Base-by-base conservation (phyloP, 2,113 vertebrate species). In the Hymenochirus boettgeri region DNA sequence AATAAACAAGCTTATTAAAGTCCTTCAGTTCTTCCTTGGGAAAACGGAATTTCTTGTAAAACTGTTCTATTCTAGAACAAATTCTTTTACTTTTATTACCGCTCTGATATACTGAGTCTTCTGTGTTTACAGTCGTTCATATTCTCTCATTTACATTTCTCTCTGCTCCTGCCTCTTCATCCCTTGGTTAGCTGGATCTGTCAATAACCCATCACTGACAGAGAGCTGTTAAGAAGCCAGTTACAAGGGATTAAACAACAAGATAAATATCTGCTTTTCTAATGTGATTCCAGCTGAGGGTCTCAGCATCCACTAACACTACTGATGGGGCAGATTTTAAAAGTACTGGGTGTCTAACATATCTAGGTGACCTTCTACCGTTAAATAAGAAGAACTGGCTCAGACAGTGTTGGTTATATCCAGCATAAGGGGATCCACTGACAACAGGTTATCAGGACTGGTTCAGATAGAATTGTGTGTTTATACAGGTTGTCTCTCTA, bases 151-250 rank as follows among this genome's bases (percentile, higher is more conserved):
- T 1, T 25, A 18, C 26, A 12, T 8, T 21, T 33, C 17, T 1
- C 3, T 4, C 39, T 15, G 21, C 47, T 25, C 54, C 13, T 15
- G 9, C n/a, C 27, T 55, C 52, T 19, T 52, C 48, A 11, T 42
- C 39, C 2, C 33, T 23, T 26, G 19, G 11, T 29, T 51, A 12
- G 3, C 29, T 50, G 6, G 11, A 4, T 50, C n/a, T 19, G 42
- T 62, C 69, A 70, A 70, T 70, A 70, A 51, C 69, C 69, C 42
- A 70, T 70, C 69, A 70, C 26, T 17, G 29, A 60, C 47, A 61
- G 12, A 70, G 26, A 62, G 27, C 46, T 61, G 55, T 70, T 52
- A 45, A 57, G 24, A 51, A 17, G 18, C 37, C 27, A 18, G n/a
- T 51, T 52, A 39, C 7, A 46, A 12, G 9, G 47, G 57, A 53